Base-by-base conservation (phyloP, 2,113 vertebrate species). In the Cynopterus brachyotis region DNA sequence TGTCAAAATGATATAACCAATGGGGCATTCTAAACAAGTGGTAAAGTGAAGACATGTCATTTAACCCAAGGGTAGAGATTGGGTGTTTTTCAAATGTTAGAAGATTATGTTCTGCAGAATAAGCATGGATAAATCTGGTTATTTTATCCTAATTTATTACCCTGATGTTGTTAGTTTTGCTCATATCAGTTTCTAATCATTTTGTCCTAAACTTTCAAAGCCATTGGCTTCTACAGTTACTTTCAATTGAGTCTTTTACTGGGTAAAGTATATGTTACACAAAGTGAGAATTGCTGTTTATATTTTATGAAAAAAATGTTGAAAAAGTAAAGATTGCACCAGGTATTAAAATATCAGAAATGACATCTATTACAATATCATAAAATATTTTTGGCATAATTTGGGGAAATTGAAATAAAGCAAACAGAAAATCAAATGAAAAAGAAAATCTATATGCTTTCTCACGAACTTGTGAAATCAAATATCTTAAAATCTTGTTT, bases 81-180 rank as follows among this genome's bases (percentile, higher is more conserved):
- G n/a, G 42, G 8, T 96, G 82, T 62, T 97, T 96, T 96, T 35
- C 76, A 94, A 96, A 95, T 75, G 62, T 40, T 79, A 93, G 50
- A n/a, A 88, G 81, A 97, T 95, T 95, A 92, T 80, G 72, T 96
- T 95, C 85, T 95, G 59, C 57, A 73, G 9, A 85, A 94, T 94
- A 93, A 92, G 42, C 80, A 89, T 95, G 75, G 62, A 70, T 76
- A 89, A 64, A 37, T 79, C 67, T 78, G 35, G 75, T 93, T 94
- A 97, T 95, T 96, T 91, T 95, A 97, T 94, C 94, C 81, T 93
- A 96, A 97, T 96, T 95, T 96, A 97, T 97, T 95, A 70, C 42
- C 17, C 30, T 50, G 26, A 53, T 91, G 64, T 57, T 96, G 26
- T 89, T 96, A 87, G 60, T 75, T 93, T 97, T 91, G 55, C 57